A percentile compares a stretch with the other conserved stretches of the same genome.
Conservation (phyloP, 2,888 invertebrate genomes). For the Crepidodera aurea region DNA sequence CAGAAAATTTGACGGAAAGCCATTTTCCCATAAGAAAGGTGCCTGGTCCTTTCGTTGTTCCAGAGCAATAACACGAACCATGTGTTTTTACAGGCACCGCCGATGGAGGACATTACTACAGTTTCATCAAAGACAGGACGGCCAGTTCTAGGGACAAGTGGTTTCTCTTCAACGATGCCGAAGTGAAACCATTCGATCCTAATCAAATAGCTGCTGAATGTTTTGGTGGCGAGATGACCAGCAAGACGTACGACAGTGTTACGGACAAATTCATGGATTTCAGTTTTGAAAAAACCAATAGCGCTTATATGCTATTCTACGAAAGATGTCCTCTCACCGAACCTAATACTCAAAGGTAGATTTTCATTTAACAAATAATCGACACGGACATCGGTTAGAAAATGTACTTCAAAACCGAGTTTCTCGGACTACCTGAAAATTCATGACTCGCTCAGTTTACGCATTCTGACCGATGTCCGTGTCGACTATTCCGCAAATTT, state of each 20-base stretch:
- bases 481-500: too few relatives aligned
- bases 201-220: slow-evolving; percentile 94
- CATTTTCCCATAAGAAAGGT: too few relatives aligned
- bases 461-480: too few relatives aligned
- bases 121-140: slow-evolving; percentile 90
- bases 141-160: slow-evolving; percentile 83
- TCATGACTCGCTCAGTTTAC: too few relatives aligned
- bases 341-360: slow-evolving; percentile 9
- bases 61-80: too few relatives aligned
- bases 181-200: slow-evolving; percentile 94
- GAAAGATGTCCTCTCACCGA: slow-evolving; percentile 72
- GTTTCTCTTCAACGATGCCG: slow-evolving; percentile 92
- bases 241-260: slow-evolving; percentile 95
- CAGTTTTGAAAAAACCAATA: slow-evolving; percentile 96
- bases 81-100: slow-evolving; percentile 83
- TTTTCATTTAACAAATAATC: neutral
- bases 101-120: slow-evolving; percentile 96
- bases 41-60: too few relatives aligned
- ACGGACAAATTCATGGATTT: slow-evolving; percentile 98
- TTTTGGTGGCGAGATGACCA: slow-evolving; percentile 97
- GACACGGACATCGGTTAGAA: too few relatives aligned
- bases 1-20: too few relatives aligned
- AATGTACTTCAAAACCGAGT: too few relatives aligned
- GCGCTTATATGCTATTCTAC: slow-evolving; percentile 97
- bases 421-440: too few relatives aligned